Base-by-base conservation (phyloP, 2,888 invertebrate genomes). In the Liodrosophila aerea region DNA sequence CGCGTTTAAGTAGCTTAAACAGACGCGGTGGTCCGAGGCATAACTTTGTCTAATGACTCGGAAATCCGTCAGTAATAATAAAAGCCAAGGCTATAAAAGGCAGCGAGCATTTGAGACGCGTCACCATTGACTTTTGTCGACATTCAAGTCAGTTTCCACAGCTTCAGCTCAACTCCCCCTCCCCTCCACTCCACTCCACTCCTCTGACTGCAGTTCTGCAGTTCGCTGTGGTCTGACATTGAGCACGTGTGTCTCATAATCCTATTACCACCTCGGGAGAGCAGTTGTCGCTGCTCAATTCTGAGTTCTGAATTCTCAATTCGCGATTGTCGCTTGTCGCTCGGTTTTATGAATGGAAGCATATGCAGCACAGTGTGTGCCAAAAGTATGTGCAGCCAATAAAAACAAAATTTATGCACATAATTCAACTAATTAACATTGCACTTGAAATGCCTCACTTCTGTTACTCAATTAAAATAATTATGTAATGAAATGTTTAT, bases 41-140 rank as follows among this genome's bases (percentile, higher is more conserved):
- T 88, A 87, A 87, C 87, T 88, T 89, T 85, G 88, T 74, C 87
- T 88, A 89, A 89, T 89, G 87, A 88, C 83, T 87, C 80, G 88
- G 88, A 89, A 88, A 89, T 88, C 88, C 89, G 87, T 87, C 88
- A 87, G 76, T 83, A 84, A 84, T 76, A 82, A 84, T 85, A 85
- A 87, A 73, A 83, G 65, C 72, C 81, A 72, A 58, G 77, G 76
- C 77, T 52, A 80, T 83, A 80, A 83, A 78, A 77, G 64, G 66
- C 83, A 66, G 73, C 82, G 64, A 68, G 77, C 86, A 78, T 81
- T 78, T 77, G 77, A 78, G 85, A 84, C 69, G 22, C 22, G 44
- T 60, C 74, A 44, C 63, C 59, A 45, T 45, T 57, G 47, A 49
- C 44, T 49, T 43, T 52, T 5, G 39, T 47, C 31, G 45, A 40